phyloP scores from a whole-genome alignment of 2,888 invertebrate species.

The Steinernema carpocapsae region DNA sequence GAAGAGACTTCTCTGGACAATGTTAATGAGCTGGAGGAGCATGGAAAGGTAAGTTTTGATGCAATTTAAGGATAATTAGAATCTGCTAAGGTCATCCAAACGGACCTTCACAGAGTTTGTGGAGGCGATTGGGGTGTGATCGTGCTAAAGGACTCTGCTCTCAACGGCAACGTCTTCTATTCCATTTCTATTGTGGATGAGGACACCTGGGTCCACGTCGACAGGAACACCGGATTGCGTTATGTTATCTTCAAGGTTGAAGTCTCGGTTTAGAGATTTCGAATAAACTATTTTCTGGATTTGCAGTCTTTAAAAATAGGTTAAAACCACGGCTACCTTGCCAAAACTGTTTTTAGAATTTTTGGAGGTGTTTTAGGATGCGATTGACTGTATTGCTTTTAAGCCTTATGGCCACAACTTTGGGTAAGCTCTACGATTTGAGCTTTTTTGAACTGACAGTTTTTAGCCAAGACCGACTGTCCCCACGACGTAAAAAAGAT shows the following conservation, averaged over 20 bases:
- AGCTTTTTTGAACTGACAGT: neutral
- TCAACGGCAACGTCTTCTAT: conserved; percentile 7
- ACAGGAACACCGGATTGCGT: neutral
- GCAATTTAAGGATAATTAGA: neutral
- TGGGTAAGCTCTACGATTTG: no score
- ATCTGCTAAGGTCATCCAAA: neutral
- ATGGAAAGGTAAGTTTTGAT: neutral
- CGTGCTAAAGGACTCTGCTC: neutral
- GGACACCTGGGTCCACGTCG: neutral
- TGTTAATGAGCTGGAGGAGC: neutral
- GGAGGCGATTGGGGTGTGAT: conserved; percentile 21
- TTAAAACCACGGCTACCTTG: neutral
- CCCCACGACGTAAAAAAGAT: neutral
- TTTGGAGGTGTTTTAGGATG: neutral
- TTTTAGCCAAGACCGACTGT: conserved; percentile 5
- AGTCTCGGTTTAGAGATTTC: neutral
- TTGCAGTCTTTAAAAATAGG: neutral
- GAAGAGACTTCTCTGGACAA: neutral
- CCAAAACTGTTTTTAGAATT: no score
- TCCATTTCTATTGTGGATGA: neutral
- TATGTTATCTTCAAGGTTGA: neutral
- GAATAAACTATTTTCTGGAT: neutral
- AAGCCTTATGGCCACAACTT: no score
- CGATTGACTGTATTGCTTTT: neutral
- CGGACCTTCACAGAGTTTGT: neutral